Base-by-base conservation (phyloP, 2,888 invertebrate species). In the Panorpa germanica region DNA sequence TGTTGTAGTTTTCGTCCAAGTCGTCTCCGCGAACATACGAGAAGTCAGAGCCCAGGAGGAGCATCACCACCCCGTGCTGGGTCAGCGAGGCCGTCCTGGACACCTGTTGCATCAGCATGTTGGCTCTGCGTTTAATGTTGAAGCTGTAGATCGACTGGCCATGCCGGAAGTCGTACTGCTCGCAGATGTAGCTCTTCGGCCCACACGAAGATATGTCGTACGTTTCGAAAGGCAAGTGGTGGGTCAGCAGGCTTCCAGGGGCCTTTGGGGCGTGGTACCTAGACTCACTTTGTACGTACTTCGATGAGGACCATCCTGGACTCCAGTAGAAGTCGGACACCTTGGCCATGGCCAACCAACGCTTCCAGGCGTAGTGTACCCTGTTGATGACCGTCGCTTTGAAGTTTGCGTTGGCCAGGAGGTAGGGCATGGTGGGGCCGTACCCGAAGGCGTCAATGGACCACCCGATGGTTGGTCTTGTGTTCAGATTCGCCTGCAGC, bases 361-460 rank as follows among this genome's bases (percentile, higher is more conserved):
- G 77, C 44, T 91, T 91, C 73, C 88, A 86, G 2, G 81, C 77
- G 57, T 86, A 83, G 46, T 85, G 85, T 28, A 85, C 77, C 22
- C 85, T 55, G 48, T 85, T 83, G 46, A 90, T 82, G 30, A 90
- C 71, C 33, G 85, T 77, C 19, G 78, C 80, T 31, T 67, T 62
- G 5, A 88, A 61, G 1, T 85, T 86, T 7, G 82, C 70, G 29
- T 70, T 59, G 36, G 74, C 69, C 24, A 90, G 57, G 9, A 91
- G 52, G 46, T 86, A 83, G 0, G 90, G 85, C 38, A 86, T 74
- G 0, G 86, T 85, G 1, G 80, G 70, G 1, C 86, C 82, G 46
- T 90, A 86, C 0, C 90, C 90, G 49, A 91, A 91, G 0, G 90
- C 88, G 48, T 91, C 90, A 17, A 91, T 80, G 0, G 86, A 77